Evolutionary conservation across 2,797 vertebrate genomes (phyloP).

Genomic region (Pantherophis alleghaniensis): DNA sequence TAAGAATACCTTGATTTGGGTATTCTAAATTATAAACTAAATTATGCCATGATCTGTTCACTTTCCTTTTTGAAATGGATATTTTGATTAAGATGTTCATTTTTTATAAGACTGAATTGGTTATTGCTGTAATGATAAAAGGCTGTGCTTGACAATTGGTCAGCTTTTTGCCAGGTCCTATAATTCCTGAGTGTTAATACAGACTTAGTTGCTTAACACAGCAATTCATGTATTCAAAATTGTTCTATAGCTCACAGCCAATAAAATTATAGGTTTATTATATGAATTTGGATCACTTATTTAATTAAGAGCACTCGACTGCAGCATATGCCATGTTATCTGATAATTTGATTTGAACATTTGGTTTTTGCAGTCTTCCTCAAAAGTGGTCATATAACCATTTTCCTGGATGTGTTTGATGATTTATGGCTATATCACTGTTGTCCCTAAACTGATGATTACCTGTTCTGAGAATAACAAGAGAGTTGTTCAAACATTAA

Average conservation of each 20-base stretch:
- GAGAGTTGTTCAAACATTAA: not conserved
- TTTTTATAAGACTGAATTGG: conserved; percentile 45
- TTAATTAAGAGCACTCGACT: conserved; percentile 50
- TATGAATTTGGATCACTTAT: conserved; percentile 34
- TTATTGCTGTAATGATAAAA: conserved; percentile 43
- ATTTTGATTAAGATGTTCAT: conserved; percentile 34
- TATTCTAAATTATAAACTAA: conserved; percentile 42
- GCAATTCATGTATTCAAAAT: conserved; percentile 49
- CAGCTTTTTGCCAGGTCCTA: conserved; percentile 52
- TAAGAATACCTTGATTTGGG: conserved; percentile 31
- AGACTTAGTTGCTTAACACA: conserved; percentile 52
- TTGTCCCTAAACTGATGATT: not conserved
- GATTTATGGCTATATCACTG: not conserved
- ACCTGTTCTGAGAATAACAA: not conserved
- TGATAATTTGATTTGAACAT: not conserved
- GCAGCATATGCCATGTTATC: conserved; percentile 29
- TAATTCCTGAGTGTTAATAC: conserved; percentile 54
- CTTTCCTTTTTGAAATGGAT: conserved; percentile 40
- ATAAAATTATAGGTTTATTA: conserved; percentile 65
- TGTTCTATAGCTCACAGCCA: conserved; percentile 55
- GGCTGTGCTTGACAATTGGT: conserved; percentile 49
- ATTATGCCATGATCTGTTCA: conserved; percentile 26
- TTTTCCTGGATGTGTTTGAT: not conserved
- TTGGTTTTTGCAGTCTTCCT: not conserved
- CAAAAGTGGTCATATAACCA: not conserved